Base-by-base conservation (phyloP, 2,888 invertebrate species). In the Caenorhabditis sp. region DNA sequence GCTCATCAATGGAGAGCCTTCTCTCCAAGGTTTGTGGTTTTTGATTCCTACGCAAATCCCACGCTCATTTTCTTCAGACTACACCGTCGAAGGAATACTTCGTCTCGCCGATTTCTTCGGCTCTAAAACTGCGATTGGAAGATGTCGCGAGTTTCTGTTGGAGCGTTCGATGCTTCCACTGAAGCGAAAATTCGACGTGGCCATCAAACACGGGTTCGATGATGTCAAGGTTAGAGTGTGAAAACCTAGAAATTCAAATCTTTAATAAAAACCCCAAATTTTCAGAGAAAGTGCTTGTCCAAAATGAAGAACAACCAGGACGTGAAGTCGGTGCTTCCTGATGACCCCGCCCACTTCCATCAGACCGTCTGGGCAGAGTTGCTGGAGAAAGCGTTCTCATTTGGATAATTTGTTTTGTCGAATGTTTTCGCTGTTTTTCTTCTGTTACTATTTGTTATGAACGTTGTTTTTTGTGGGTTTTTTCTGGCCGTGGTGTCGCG, bases 81-180 rank as follows among this genome's bases (percentile, higher is more conserved):
- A 31, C 12, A 56, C 56, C 1, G 41, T 69, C 10, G 28, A 69
- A 22, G 28, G 54, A 12, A 51, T 68, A 14, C 54, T 68, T 5
- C 2, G 22, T 22, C 16, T 68, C 8, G 68, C 68, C 10, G 68
- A 68, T 5, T 24, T 35, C 3, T 68, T 19, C 54, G 49, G 49
- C 16, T 28, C 49, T 1, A 16, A 26, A 12, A 26, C 31, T 8
- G 49, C 16, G 8, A 31, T 31, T 5, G 4, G 38, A 35, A 51
- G 38, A 35, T 68, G 68, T 31, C 35, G 35, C 5, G 14, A 51
- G 35, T 68, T 54, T 22, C 5, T 68, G 35, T 35, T 68, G 5
- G n/a, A 56, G 4, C 26, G n/a, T 5, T 31, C 56, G 31, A 16
- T 14, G 12, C 2, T 28, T n/a, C 7, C 28, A 31, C n/a, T 56